Percentiles rank a stretch among this genome's conserved stretches.
Conservation (phyloP, 2,888 invertebrate species). For the Andrena haemorrhoa region DNA sequence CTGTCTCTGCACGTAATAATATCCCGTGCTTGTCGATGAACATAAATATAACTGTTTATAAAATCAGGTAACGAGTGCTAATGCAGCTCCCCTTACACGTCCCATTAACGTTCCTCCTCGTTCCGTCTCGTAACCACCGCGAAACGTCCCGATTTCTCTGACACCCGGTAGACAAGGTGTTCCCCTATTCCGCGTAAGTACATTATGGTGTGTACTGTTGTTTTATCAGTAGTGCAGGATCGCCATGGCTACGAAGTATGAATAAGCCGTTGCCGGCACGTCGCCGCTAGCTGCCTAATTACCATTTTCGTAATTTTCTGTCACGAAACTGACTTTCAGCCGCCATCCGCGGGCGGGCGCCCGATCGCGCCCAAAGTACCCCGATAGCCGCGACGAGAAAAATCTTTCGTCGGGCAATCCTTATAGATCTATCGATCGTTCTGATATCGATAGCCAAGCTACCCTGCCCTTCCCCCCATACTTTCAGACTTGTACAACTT, state of each 20-base stretch:
- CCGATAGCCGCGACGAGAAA: slow-evolving; percentile 9
- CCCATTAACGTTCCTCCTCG: background rate
- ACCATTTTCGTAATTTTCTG: slow-evolving; percentile 80
- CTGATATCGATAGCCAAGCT: too few species aligned
- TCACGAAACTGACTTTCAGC: slow-evolving; percentile 71
- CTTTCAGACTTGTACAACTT: background rate
- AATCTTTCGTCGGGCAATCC: slow-evolving; percentile 9
- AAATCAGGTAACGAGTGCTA: too few species aligned
- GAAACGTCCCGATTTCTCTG: slow-evolving; percentile 55
- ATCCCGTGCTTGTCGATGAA: too few species aligned
- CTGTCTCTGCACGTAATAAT: too few species aligned
- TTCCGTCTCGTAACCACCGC: slow-evolving; percentile 14
- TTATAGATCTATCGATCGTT: too few species aligned
- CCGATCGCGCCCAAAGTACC: slow-evolving; percentile 32
- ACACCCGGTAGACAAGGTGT: slow-evolving; percentile 78
- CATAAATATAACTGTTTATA: background rate
- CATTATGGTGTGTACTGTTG: slow-evolving; percentile 82
- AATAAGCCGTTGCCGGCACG: slow-evolving; percentile 78
- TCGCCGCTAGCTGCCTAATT: slow-evolving; percentile 78
- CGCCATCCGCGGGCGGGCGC: slow-evolving; percentile 40
- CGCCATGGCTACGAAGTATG: slow-evolving; percentile 84
- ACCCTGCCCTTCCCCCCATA: background rate
- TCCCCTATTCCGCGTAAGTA: slow-evolving; percentile 78
- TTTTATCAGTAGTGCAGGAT: slow-evolving; percentile 85
- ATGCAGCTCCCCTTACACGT: too few species aligned